A percentile compares a stretch with the other conserved stretches of the same genome.
Evolutionary conservation across 2,888 invertebrate species (phyloP).

Genomic region (Trachelus stipa): DNA sequence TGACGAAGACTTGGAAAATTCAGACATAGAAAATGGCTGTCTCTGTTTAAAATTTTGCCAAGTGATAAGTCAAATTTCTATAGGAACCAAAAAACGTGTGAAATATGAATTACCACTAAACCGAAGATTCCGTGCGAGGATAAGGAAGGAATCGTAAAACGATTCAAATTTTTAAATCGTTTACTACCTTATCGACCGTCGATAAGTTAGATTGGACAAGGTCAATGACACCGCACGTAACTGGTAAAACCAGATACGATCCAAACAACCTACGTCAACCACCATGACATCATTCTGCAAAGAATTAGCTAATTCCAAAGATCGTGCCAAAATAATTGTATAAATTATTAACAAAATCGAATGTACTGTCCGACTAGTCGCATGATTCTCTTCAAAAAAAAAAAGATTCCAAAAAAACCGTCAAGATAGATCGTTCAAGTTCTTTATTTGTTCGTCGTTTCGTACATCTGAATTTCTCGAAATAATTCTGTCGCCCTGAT

Average conservation of each 20-base stretch:
- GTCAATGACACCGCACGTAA: neutral
- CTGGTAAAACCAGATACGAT: neutral
- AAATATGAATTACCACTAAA: neutral
- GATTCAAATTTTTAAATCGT: neutral
- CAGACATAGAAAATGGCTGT: conserved; percentile 34
- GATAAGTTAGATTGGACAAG: neutral
- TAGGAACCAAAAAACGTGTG: conserved; percentile 4
- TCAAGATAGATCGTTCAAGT: conserved; percentile 34
- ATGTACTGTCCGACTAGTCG: neutral
- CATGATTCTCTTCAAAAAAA: neutral
- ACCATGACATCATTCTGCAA: neutral
- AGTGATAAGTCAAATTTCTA: conserved; percentile 28
- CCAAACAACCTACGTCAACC: neutral
- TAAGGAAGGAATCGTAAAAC: conserved; percentile 1
- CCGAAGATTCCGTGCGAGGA: neutral
- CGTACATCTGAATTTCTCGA: conserved; percentile 52
- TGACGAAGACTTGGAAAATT: conserved; percentile 18
- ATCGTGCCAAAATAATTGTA: neutral
- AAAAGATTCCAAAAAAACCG: neutral
- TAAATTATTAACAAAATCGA: neutral
- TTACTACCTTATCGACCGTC: neutral
- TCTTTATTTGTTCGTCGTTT: conserved; percentile 54
- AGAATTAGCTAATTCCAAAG: neutral
- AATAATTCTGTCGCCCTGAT: conserved; percentile 45
- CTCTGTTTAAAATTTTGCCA: conserved; percentile 46